phyloP scores from a whole-genome alignment of 64 coral and sea anemone species.

The Acropora tenuis region DNA sequence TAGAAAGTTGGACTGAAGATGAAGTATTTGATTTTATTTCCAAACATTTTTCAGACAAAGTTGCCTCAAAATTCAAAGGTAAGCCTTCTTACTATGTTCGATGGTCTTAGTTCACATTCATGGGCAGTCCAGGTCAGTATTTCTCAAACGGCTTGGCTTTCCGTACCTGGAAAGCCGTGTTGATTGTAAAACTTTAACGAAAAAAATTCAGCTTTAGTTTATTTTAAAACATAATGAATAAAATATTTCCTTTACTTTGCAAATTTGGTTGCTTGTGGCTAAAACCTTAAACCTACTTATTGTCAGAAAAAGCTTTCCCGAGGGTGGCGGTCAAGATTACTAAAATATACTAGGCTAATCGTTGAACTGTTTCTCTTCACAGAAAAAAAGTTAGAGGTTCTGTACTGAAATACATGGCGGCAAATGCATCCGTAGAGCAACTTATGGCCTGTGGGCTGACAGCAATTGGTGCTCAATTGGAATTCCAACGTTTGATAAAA shows the following conservation, averaged over 20 bases:
- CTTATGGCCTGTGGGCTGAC: neutral
- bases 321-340: neutral
- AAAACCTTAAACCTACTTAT: neutral
- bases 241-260: neutral
- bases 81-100: neutral
- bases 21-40: neutral
- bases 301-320: neutral
- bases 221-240: neutral
- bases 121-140: neutral
- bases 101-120: neutral
- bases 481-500: neutral
- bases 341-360: neutral
- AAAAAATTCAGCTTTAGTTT: neutral
- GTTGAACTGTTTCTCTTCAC: neutral
- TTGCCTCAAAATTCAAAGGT: slow-evolving; percentile 8
- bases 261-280: neutral
- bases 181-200: neutral
- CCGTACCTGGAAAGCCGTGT: neutral
- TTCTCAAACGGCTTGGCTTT: neutral
- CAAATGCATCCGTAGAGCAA: neutral
- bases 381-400: neutral
- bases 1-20: neutral
- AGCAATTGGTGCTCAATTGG: neutral
- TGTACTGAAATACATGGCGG: neutral
- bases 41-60: neutral